phyloP scores from a whole-genome alignment of 2,113 vertebrate species.

The Hemichromis elongatus region DNA sequence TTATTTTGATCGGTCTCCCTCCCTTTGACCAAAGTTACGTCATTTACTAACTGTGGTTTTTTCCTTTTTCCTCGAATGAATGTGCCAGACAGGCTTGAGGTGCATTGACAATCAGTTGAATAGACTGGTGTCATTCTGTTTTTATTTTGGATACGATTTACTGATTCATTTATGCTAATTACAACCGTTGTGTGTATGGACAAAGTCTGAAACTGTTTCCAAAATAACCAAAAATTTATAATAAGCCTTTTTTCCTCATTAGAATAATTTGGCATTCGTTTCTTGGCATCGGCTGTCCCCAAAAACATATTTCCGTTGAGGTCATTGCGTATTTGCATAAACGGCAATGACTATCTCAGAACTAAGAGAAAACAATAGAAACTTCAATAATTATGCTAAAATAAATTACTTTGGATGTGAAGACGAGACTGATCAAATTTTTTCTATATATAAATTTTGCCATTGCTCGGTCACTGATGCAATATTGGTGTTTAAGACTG shows the following conservation, averaged over 20 bases:
- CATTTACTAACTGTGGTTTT: background rate
- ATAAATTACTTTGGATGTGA: background rate
- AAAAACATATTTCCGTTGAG: background rate
- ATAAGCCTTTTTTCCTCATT: background rate
- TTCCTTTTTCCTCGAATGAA: background rate
- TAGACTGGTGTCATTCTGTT: background rate
- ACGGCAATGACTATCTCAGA: background rate
- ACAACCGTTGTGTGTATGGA: background rate
- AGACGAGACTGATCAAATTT: background rate
- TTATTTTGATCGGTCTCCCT: conserved; percentile 12
- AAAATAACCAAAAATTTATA: background rate
- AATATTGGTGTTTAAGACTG: background rate
- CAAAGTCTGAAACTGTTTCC: background rate
- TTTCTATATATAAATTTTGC: background rate
- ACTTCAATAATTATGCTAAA: background rate
- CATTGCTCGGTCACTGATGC: background rate
- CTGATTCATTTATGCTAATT: background rate
- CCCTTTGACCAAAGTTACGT: background rate
- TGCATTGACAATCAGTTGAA: background rate
- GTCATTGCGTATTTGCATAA: background rate
- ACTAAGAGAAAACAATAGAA: background rate
- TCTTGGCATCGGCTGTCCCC: background rate
- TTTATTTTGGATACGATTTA: background rate
- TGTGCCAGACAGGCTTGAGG: background rate
- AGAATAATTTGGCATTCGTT: background rate